A percentile compares a stretch with the other conserved stretches of the same genome.
Evolutionary conservation across 2,888 invertebrate genomes (phyloP).

Genomic region (Muschampia plurimacula): DNA sequence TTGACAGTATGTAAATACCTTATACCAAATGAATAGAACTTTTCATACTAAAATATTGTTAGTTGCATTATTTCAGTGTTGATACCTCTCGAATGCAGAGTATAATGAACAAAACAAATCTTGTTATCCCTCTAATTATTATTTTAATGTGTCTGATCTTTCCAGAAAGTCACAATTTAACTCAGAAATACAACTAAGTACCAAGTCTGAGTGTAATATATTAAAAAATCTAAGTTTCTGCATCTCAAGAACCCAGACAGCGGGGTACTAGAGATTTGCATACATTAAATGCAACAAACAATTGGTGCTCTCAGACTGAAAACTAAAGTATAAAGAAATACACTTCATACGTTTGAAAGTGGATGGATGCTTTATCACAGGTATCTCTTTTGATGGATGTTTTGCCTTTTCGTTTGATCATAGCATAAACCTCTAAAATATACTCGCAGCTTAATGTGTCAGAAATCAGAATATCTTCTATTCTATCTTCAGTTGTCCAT

Average conservation of each 20-base stretch:
- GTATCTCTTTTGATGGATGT: background rate
- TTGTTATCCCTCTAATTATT: constrained; percentile 1
- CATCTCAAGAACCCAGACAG: constrained; percentile 29
- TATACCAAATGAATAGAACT: no score
- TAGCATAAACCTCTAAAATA: no score
- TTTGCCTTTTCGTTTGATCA: no score
- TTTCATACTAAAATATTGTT: background rate
- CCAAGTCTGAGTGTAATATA: constrained; percentile 19
- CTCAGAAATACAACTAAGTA: constrained; percentile 16
- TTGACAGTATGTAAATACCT: no score
- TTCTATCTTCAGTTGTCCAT: no score
- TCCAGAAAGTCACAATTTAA: background rate
- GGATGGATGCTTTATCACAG: background rate
- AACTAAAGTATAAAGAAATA: constrained; percentile 4
- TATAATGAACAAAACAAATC: constrained; percentile 5
- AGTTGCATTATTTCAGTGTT: background rate
- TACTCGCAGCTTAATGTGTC: no score
- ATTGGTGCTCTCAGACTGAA: constrained; percentile 24
- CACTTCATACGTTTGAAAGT: constrained; percentile 5
- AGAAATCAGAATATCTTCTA: no score
- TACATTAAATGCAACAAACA: constrained; percentile 30
- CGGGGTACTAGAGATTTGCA: constrained; percentile 29
- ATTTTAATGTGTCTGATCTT: constrained; percentile 14
- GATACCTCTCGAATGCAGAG: background rate
- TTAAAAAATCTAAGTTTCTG: constrained; percentile 29